phyloP scores from a whole-genome alignment of 35 echinoderm and acorn worm species.

The Chiridota heheva region DNA sequence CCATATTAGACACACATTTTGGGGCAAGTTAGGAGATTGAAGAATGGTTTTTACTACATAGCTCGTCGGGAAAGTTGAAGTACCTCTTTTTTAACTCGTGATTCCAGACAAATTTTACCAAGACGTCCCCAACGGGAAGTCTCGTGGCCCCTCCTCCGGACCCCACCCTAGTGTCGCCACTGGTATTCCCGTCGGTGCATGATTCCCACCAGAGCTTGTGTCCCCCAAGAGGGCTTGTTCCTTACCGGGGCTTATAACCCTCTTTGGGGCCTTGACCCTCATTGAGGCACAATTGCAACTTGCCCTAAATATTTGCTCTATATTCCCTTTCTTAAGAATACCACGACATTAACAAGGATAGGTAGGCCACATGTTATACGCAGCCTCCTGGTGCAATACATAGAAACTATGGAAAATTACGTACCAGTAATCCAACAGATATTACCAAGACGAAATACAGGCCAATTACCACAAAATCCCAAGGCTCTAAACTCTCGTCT shows the following conservation, averaged over 20 bases:
- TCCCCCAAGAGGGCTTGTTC: not conserved
- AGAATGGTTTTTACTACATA: no score
- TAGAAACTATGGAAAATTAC: conserved; percentile 3
- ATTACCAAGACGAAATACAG: conserved; percentile 78
- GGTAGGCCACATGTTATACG: not conserved
- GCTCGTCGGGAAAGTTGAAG: no score
- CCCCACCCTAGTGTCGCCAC: no score
- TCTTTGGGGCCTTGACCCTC: not conserved
- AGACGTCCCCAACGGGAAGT: no score
- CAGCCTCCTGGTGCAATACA: not conserved
- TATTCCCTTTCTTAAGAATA: not conserved
- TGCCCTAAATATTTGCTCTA: not conserved
- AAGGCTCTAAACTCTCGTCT: conserved; percentile 16
- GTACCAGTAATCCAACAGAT: conserved; percentile 69
- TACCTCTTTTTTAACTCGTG: no score
- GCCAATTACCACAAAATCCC: conserved; percentile 69
- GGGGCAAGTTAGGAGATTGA: no score
- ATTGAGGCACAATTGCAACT: not conserved
- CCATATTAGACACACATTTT: no score
- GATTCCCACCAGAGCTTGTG: no score
- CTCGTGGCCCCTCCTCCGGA: no score
- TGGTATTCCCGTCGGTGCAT: no score
- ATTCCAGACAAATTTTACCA: no score
- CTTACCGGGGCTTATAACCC: not conserved
- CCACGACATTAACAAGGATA: not conserved